Base-by-base conservation (phyloP, 2,888 invertebrate species). In the Onchidella celtica region DNA sequence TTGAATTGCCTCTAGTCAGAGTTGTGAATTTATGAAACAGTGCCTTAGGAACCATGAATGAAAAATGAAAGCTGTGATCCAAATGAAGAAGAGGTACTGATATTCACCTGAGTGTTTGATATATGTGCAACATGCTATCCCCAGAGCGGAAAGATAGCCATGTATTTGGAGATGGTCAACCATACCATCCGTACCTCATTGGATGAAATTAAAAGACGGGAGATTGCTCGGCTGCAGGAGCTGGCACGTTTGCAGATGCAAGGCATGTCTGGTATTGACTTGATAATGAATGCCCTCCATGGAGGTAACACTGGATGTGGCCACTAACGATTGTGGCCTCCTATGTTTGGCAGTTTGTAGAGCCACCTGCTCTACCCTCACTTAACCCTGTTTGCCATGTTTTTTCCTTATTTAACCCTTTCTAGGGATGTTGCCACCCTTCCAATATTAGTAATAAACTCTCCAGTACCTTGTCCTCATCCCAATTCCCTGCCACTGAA, bases 171-270 rank as follows among this genome's bases (percentile, higher is more conserved):
- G 90, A 96, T 96, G 92, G 98, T 98, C 0, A 96, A 96, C 90
- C 98, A 98, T 92, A 95, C 97, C 89, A 96, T 99, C 0, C 95
- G 99, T 86, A 96, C 96, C 0, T 96, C 96, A 91, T 94, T 99
- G 83, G 98, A 99, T 92, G 99, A 99, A 94, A 95, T 98, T 65
- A 99, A 99, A 93, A 95, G 99, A 65, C 95, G 95, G 36, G 99
- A 99, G 94, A 91, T 99, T 80, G 96, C 96, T 68, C 95, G 98
- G 87, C 94, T 99, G 57, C 95, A 96, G 27, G 95, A 96, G 83
- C 94, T 97, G 66, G 96, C 96, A 0, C 85, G 86, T 14, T 78
- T 88, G 75, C 86, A 88, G 84, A 87, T 90, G 86, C 88, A 87
- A 79, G 76, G 85, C 69, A 89, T 88, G 89, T 88, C 89, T 83